phyloP scores from a whole-genome alignment of 2,797 vertebrate species.

The Sebastes hopkinsi region DNA sequence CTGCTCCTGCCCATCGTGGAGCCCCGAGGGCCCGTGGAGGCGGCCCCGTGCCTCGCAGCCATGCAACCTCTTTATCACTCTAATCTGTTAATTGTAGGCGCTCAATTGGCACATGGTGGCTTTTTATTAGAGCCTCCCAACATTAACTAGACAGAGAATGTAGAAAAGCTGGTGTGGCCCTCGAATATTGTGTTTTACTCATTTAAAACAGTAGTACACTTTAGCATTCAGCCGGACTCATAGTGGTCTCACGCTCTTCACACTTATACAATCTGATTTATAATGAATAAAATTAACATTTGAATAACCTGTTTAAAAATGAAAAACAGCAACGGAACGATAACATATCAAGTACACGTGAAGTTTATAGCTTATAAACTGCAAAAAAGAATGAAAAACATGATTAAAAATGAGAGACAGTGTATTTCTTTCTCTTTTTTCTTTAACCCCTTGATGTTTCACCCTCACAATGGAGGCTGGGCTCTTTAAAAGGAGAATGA shows the following conservation, averaged over 20 bases:
- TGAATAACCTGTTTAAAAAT: neutral
- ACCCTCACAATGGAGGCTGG: constrained; percentile 27
- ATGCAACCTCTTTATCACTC: constrained; percentile 84
- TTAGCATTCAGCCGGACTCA: neutral
- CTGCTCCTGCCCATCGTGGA: constrained; percentile 71
- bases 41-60: constrained; percentile 82
- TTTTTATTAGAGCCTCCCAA: constrained; percentile 90
- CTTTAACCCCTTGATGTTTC: constrained; percentile 13
- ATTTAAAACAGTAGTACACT: constrained; percentile 5
- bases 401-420: neutral
- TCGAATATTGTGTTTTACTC: constrained; percentile 49
- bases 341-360: neutral
- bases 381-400: neutral
- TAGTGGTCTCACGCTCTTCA: neutral
- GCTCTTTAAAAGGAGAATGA: constrained; percentile 40
- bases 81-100: constrained; percentile 94
- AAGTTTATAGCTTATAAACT: neutral
- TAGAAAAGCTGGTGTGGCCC: constrained; percentile 82
- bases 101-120: constrained; percentile 89
- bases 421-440: constrained; percentile 11
- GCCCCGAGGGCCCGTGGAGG: constrained; percentile 80
- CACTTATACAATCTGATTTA: neutral
- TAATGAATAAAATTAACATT: constrained; percentile 5
- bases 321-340: neutral
- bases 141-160: constrained; percentile 85